A percentile compares a stretch with the other conserved stretches of the same genome.
Conservation (phyloP, 2,888 invertebrate genomes). For the Candidula unifasciata region DNA sequence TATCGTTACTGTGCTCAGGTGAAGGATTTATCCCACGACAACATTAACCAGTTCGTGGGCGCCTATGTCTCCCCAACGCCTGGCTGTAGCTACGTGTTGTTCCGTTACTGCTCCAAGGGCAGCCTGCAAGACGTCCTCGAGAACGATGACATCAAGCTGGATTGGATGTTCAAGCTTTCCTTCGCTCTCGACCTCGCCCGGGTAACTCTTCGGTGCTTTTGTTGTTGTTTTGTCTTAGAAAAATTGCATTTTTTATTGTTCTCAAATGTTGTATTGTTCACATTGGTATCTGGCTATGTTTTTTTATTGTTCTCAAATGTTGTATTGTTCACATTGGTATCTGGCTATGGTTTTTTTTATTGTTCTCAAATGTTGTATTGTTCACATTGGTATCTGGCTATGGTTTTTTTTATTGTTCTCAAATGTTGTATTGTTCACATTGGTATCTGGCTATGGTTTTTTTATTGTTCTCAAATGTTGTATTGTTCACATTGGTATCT, state of each 20-base stretch:
- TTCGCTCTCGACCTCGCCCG: conserved; percentile 70
- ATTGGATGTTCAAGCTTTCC: conserved; percentile 73
- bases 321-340: background rate
- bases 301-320: background rate
- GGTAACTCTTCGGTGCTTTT: conserved; percentile 57
- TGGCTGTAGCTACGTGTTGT: conserved; percentile 86
- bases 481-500: too few species aligned
- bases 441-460: too few species aligned
- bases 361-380: too few species aligned
- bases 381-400: too few species aligned
- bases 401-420: too few species aligned
- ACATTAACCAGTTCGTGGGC: conserved; percentile 89
- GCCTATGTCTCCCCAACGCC: conserved; percentile 84
- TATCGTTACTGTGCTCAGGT: conserved; percentile 81
- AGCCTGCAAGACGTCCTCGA: conserved; percentile 81
- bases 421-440: too few species aligned
- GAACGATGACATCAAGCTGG: conserved; percentile 72
- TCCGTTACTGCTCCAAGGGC: conserved; percentile 89
- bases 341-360: too few species aligned
- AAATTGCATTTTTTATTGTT: background rate
- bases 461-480: too few species aligned
- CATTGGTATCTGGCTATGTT: background rate
- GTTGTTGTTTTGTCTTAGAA: background rate
- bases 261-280: too few species aligned
- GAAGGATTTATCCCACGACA: conserved; percentile 90